Evolutionary conservation across 2,888 invertebrate genomes (phyloP), one percentile per base, ranked within the genome.

Genomic region (Folsomia candida): DNA sequence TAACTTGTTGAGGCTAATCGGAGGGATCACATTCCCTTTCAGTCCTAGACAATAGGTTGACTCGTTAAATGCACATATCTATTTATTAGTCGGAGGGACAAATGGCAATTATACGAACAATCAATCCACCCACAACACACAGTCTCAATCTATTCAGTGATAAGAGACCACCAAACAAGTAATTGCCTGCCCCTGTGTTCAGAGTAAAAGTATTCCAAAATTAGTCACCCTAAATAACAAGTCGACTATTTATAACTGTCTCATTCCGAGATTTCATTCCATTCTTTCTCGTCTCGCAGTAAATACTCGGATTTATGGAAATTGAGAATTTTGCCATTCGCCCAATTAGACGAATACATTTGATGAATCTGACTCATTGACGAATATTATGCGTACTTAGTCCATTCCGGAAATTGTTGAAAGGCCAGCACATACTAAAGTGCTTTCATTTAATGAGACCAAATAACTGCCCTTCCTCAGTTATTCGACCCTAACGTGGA

Each of bases 111-210:
- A 54, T 4, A 54, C 54, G 54, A 20, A 6, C 54, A 54, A 54
- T 54, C 54, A 54, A 54, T 54, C 54, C 54, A 20, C 54, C 54
- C 54, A 54, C 54, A n/a, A 18, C 54, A 54, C 54, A 54, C 37
- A 54, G 20, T n/a, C n/a, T n/a, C 54, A 54, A 54, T 54, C n/a
- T n/a, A 37, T 37, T 4, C 37, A 37, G 14, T 4, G 14, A 37
- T 37, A 54, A 14, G 22, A 54, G 54, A 54, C 54, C 54, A 54
- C 54, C 54, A 54, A 22, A 54, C 37, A 37, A 37, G 37, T 14
- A 37, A 37, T 37, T 37, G 37, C 37, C 6, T 37, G 37, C 37
- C 37, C n/a, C n/a, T n/a, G n/a, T n/a, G n/a, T n/a, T n/a, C n/a
- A n/a, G n/a, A n/a, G n/a, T n/a, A n/a, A n/a, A n/a, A n/a, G n/a